A percentile compares a stretch with the other conserved stretches of the same genome.
Conservation (phyloP, 2,113 vertebrate genomes). For the Solea senegalensis region DNA sequence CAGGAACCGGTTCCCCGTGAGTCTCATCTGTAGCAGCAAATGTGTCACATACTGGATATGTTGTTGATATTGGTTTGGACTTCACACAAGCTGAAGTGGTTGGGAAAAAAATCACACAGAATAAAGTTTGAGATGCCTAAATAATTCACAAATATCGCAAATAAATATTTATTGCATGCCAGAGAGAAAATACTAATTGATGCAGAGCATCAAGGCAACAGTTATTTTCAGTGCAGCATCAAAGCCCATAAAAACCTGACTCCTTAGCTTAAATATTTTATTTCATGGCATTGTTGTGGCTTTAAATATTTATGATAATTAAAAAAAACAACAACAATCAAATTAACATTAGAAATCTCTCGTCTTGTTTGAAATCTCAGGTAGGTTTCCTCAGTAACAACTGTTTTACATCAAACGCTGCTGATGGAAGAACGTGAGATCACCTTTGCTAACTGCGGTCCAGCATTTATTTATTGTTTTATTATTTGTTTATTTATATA, state of each 20-base stretch:
- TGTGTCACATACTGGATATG: background rate
- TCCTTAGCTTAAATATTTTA: constrained; percentile 12
- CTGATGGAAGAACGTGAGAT: background rate
- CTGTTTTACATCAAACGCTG: background rate
- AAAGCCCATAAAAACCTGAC: constrained; percentile 17
- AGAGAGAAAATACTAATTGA: constrained; percentile 29
- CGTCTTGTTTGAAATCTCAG: background rate
- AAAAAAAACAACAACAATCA: constrained; percentile 15
- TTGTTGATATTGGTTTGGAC: constrained; percentile 9
- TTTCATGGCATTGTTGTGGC: background rate
- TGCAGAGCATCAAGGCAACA: constrained; percentile 7
- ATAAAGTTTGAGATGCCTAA: constrained; percentile 16
- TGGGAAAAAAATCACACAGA: constrained; percentile 1
- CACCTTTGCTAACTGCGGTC: background rate
- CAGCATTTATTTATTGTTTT: background rate
- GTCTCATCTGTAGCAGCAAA: constrained; percentile 8
- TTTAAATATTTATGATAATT: constrained; percentile 31
- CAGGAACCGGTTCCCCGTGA: constrained; percentile 3
- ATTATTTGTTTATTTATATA: no score
- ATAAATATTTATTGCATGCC: constrained; percentile 31
- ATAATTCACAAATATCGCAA: constrained; percentile 21
- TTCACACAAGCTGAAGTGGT: background rate
- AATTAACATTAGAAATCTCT: background rate
- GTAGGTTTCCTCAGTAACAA: background rate
- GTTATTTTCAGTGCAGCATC: constrained; percentile 23